Conservation (phyloP, 2,113 vertebrate genomes). For the Cryptomyrus ogoouensis region DNA sequence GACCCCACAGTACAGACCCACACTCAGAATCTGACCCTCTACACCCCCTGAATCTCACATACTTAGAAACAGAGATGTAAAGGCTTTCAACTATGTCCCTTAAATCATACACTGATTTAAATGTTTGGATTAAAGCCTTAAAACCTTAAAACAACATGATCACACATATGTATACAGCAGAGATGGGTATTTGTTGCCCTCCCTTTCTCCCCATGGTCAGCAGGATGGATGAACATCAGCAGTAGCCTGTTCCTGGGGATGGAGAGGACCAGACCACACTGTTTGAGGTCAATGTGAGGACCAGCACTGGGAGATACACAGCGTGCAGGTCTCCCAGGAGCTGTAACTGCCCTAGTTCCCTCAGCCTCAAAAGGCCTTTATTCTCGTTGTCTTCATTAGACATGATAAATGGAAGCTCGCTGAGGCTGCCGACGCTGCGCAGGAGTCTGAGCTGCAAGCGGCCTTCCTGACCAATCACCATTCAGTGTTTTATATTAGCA, state of each 20-base stretch:
- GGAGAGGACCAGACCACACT: constrained; percentile 42
- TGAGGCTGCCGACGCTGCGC: background rate
- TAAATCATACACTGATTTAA: background rate
- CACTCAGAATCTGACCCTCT: background rate
- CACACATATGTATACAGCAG: constrained; percentile 20
- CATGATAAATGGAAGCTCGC: background rate
- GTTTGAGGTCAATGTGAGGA: constrained; percentile 56
- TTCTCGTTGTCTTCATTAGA: background rate
- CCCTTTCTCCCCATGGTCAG: constrained; percentile 28
- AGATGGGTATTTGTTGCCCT: background rate
- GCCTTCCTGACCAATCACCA: constrained; percentile 16
- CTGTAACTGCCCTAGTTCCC: background rate
- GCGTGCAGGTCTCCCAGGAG: constrained; percentile 75
- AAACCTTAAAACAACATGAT: background rate
- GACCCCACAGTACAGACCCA: background rate
- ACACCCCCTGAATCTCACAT: background rate
- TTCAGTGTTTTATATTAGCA: background rate
- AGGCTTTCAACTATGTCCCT: background rate
- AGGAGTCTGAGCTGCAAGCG: background rate
- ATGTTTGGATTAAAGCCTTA: background rate
- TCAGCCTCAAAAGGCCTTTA: background rate
- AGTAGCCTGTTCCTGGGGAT: constrained; percentile 24
- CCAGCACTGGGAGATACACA: constrained; percentile 96
- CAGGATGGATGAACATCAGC: background rate
- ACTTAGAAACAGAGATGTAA: background rate